Percentiles rank a stretch among this genome's conserved stretches.
phyloP scores from a whole-genome alignment of 2,797 vertebrate species.

The Sternarchorhynchus goeldii region DNA sequence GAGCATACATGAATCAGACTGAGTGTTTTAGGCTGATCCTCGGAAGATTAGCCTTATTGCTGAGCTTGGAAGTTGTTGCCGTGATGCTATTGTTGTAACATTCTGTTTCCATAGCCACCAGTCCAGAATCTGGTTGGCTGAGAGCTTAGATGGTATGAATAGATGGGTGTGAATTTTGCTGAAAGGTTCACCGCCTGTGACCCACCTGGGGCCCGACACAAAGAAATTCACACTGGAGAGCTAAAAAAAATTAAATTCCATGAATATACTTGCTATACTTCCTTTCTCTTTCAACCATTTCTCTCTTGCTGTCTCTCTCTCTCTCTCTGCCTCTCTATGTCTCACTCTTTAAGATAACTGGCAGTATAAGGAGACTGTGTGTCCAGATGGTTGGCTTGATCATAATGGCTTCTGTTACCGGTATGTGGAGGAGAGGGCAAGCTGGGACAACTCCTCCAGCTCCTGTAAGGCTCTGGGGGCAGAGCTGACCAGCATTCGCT shows the following conservation, averaged over 20 bases:
- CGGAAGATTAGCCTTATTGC: conserved; percentile 3
- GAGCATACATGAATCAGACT: conserved; percentile 5
- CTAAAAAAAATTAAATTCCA: background rate
- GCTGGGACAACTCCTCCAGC: conserved; percentile 80
- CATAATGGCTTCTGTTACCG: conserved; percentile 86
- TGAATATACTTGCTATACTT: background rate
- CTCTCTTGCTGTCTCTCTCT: background rate
- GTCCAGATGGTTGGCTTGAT: conserved; percentile 82
- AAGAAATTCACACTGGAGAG: conserved; percentile 18
- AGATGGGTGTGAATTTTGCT: conserved; percentile 41
- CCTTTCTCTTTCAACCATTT: background rate
- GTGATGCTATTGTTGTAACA: background rate
- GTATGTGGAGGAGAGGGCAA: conserved; percentile 72
- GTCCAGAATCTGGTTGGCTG: conserved; percentile 9
- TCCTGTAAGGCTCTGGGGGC: conserved; percentile 76
- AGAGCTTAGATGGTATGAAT: conserved; percentile 27
- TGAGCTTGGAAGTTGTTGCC: too few relatives aligned
- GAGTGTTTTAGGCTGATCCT: background rate
- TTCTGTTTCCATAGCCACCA: background rate
- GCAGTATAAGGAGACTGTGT: conserved; percentile 84
- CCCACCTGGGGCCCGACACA: conserved; percentile 57
- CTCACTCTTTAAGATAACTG: conserved; percentile 74
- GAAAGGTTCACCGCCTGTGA: conserved; percentile 59
- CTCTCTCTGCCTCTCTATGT: conserved; percentile 6
- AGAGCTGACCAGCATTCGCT: conserved; percentile 79